Base-by-base conservation (phyloP, 2,797 vertebrate genomes). In the Myiotriccus ornatus region DNA sequence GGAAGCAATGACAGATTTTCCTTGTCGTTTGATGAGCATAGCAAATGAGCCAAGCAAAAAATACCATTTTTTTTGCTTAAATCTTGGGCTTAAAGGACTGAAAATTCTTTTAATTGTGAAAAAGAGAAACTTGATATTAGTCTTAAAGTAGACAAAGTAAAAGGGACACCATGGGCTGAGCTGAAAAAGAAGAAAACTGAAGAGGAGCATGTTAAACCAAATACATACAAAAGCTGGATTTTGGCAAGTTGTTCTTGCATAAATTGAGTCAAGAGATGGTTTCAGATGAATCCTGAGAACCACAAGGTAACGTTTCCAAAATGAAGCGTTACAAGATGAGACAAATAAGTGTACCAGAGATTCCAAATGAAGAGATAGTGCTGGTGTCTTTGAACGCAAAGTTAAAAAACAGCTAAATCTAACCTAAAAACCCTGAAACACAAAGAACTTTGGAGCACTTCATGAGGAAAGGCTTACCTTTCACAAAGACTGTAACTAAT, bases 151-250 rank as follows among this genome's bases (percentile, higher is more conserved):
- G 41, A 68, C 13, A 70, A 57, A 82, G 5, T 16, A 67, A 85
- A 83, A 70, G 32, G 63, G 12, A 10, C 17, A 73, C 4, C 2
- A 10, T 20, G 14, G 12, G 12, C 47, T 46, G 11, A 83, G 1
- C 4, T 70, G 47, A 43, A 87, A 92, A 78, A 62, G 8, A 65
- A 65, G 12, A 65, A 84, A 73, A 32, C 1, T 44, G 10, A 64
- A 50, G 10, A 53, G 3, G 2, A 7, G 0, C 4, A 7, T 43
- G 39, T 49, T 64, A 71, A 91, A 81, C 6, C 7, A 46, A 91
- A 47, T 20, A 24, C 3, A 37, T 4, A 34, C 1, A n/a, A 59
- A 59, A 4, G 2, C 8, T 77, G 28, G 0, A 1, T 23, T 89
- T 89, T 56, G 12, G 18, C 10, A 79, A 37, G 21, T 13, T 71